Base-by-base conservation (phyloP, 2,113 vertebrate species). In the Toxostoma redivivum region DNA sequence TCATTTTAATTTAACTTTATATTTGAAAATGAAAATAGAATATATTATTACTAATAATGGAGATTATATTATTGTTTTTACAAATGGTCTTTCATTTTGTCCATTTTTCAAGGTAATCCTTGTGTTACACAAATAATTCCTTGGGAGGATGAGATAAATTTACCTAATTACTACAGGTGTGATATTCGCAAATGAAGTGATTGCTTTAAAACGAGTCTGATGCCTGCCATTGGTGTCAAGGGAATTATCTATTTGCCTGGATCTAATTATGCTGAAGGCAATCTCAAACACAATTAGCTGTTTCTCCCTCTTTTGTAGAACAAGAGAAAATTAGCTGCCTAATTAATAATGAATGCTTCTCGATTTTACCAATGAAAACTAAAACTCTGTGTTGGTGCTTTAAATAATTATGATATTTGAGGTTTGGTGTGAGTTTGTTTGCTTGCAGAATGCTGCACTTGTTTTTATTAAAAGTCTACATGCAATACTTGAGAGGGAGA, bases 221-320 rank as follows among this genome's bases (percentile, higher is more conserved):
- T 71, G 53, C 35, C 58, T 76, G 61, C 47, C 70, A 69, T 23
- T 72, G 73, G 50, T 87, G 73, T 87, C 89, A 92, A 85, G 91
- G 74, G 87, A 60, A 95, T 96, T 92, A 92, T 96, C 81, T 90
- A 19, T 91, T 95, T 96, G 70, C 66, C 84, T 79, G 81, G 73
- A 90, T 95, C 90, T 95, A 95, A 95, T 94, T 95, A 72, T 80
- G 84, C 64, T 82, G 87, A 85, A 92, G 78, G 74, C 62, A 92
- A 87, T 73, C 78, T 92, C 81, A 92, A 85, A 88, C 4, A 8
- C 74, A 92, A 87, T 97, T 95, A 94, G 35, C 62, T 80, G 40
- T 61, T 94, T 90, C 62, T 72, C n/a, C 42, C 5, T 85, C 33
- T 72, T 93, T 88, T 4, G 0, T 61, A 73, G 1, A 16, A 61